phyloP scores from a whole-genome alignment of 2,888 invertebrate genomes.

The Lamellibrachia columna region DNA sequence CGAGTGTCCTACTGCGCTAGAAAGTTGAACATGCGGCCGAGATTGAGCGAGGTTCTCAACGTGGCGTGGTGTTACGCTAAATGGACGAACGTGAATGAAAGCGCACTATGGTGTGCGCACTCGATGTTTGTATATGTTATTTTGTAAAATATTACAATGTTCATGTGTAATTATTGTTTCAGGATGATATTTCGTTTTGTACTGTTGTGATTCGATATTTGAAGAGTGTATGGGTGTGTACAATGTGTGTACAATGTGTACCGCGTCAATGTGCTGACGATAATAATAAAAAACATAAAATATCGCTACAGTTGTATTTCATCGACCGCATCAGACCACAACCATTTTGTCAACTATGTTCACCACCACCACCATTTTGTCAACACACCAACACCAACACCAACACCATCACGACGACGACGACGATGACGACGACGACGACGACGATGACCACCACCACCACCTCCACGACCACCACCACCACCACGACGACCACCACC shows the following conservation, averaged over 20 bases:
- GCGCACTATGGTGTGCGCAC: constrained; percentile 7
- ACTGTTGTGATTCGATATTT: background rate
- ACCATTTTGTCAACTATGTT: too few species aligned
- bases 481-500: background rate
- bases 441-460: background rate
- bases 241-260: background rate
- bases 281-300: background rate
- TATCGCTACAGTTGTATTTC: background rate
- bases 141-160: constrained; percentile 12
- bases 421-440: background rate
- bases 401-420: background rate
- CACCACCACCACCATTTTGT: too few species aligned
- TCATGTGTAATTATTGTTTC: constrained; percentile 11
- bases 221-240: background rate
- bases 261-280: background rate
- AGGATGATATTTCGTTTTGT: constrained; percentile 6
- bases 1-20: too few species aligned
- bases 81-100: background rate
- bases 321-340: background rate
- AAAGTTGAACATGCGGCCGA: too few species aligned
- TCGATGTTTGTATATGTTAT: background rate
- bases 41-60: too few species aligned
- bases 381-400: too few species aligned
- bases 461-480: background rate
- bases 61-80: background rate